A percentile compares a stretch with the other conserved stretches of the same genome.
Evolutionary conservation across 1,140 invertebrate genomes (phyloP).

Genomic region (Meloidogyne floridensis): DNA sequence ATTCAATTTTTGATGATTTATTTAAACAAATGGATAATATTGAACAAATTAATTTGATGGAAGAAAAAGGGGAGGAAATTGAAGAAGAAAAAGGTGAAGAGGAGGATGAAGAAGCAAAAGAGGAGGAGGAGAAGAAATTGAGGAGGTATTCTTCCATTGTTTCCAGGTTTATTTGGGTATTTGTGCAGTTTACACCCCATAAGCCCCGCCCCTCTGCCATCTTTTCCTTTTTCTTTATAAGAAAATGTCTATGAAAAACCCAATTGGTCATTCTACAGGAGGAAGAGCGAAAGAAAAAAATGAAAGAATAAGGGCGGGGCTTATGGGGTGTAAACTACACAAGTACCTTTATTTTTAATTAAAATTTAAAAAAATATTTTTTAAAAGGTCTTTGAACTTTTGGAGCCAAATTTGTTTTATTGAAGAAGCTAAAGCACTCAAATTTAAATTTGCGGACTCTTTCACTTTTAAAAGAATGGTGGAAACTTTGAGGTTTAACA

Average conservation of each 20-base stretch:
- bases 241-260: too few species aligned
- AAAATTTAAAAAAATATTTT: not conserved
- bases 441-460: slow-evolving; percentile 52
- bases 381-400: slow-evolving; percentile 36
- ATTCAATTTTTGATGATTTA: slow-evolving; percentile 4
- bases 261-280: too few species aligned
- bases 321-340: too few species aligned
- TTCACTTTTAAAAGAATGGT: slow-evolving; percentile 37
- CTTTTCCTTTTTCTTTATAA: not conserved
- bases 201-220: too few species aligned
- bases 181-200: not conserved
- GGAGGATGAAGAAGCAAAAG: not conserved
- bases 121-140: not conserved
- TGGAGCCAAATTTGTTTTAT: slow-evolving; percentile 44
- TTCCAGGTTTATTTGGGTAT: not conserved
- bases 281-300: too few species aligned
- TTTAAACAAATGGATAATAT: slow-evolving; percentile 6
- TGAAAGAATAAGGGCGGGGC: too few species aligned
- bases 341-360: not conserved
- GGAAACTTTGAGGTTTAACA: slow-evolving; percentile 10
- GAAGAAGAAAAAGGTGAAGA: not conserved
- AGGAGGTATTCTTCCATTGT: not conserved
- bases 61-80: not conserved
- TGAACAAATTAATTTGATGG: not conserved
- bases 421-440: slow-evolving; percentile 51